Evolutionary conservation across 2,888 invertebrate species (phyloP).

Genomic region (Cheilosia variabilis): DNA sequence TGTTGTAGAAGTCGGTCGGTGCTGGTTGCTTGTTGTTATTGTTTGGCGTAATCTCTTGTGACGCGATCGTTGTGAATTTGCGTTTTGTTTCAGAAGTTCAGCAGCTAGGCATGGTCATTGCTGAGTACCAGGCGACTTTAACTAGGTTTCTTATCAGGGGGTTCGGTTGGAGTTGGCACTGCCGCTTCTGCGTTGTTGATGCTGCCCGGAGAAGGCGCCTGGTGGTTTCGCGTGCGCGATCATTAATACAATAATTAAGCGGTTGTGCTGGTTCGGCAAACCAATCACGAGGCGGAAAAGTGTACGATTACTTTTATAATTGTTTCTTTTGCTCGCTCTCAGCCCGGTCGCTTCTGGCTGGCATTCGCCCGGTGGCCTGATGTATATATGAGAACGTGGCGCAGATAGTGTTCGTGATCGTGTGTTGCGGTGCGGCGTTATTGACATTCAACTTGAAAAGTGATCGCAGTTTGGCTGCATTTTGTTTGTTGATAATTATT

Average conservation of each 20-base stretch:
- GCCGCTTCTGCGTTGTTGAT: too few relatives aligned
- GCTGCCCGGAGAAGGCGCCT: slow-evolving; percentile 37
- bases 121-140: slow-evolving; percentile 22
- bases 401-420: slow-evolving; percentile 38
- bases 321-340: slow-evolving; percentile 40
- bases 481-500: slow-evolving; percentile 39
- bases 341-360: slow-evolving; percentile 31
- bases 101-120: slow-evolving; percentile 35
- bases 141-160: slow-evolving; percentile 6
- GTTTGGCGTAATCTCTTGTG: slow-evolving; percentile 60
- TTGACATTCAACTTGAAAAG: slow-evolving; percentile 74
- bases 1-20: slow-evolving; percentile 1
- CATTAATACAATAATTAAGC: slow-evolving; percentile 61
- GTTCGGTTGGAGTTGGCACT: background rate
- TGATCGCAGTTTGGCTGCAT: slow-evolving; percentile 58
- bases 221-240: slow-evolving; percentile 26
- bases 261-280: slow-evolving; percentile 33
- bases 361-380: slow-evolving; percentile 34
- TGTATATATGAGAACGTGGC: slow-evolving; percentile 12
- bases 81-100: slow-evolving; percentile 63
- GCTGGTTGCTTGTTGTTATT: slow-evolving; percentile 21
- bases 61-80: slow-evolving; percentile 70
- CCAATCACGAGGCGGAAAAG: slow-evolving; percentile 48
- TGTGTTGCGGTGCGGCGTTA: slow-evolving; percentile 51
- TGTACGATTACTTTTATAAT: slow-evolving; percentile 52